phyloP scores from a whole-genome alignment of 2,797 vertebrate genomes.

The Sebastes steindachneri region DNA sequence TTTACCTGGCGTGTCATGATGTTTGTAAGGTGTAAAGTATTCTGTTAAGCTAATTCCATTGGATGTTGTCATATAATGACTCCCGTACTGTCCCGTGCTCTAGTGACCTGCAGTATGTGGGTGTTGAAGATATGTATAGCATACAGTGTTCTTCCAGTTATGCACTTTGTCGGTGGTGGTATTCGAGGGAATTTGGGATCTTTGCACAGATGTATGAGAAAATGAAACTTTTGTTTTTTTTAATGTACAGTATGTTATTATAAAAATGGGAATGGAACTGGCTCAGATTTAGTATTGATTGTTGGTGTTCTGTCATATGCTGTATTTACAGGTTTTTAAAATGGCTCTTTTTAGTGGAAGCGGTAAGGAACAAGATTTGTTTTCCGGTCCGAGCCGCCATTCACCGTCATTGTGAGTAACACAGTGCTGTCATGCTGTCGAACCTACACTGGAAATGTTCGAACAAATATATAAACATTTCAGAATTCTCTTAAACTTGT shows the following conservation, averaged over 20 bases:
- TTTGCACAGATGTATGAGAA: conserved; percentile 74
- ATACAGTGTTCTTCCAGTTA: conserved; percentile 80
- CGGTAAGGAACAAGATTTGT: background rate
- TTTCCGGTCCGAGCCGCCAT: conserved; percentile 28
- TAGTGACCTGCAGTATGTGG: conserved; percentile 70
- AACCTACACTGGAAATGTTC: conserved; percentile 68
- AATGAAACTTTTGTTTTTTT: conserved; percentile 60
- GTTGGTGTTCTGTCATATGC: conserved; percentile 46
- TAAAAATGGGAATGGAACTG: conserved; percentile 65
- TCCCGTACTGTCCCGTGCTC: conserved; percentile 57
- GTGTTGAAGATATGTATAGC: conserved; percentile 67
- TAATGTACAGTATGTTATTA: conserved; percentile 69
- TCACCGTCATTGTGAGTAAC: conserved; percentile 53
- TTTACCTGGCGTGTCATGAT: conserved; percentile 53
- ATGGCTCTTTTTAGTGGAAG: conserved; percentile 37
- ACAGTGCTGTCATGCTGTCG: conserved; percentile 45
- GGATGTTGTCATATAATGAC: conserved; percentile 63
- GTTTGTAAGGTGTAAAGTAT: conserved; percentile 63
- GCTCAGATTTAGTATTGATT: conserved; percentile 46
- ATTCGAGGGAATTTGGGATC: conserved; percentile 68
- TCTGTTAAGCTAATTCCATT: conserved; percentile 74
- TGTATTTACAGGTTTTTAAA: conserved; percentile 48
- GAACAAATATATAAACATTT: conserved; percentile 62
- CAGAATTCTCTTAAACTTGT: conserved; percentile 38
- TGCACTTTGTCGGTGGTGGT: conserved; percentile 81